Conservation (phyloP, 1,140 invertebrate species). For the Polyergus mexicanus region DNA sequence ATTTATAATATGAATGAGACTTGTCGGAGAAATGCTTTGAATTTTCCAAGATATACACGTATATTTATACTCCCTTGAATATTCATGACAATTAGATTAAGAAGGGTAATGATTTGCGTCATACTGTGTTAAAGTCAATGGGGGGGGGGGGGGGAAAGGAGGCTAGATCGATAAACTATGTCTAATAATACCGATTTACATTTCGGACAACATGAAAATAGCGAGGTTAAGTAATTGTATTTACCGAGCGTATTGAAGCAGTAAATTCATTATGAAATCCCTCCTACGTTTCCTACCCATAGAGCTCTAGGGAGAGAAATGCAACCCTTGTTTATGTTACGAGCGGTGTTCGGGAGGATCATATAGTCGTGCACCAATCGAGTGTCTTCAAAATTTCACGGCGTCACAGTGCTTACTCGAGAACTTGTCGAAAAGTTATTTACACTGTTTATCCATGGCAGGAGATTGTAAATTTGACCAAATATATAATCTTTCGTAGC, state of each 20-base stretch:
- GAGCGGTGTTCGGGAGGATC: slow-evolving; percentile 58
- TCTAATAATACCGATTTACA: slow-evolving; percentile 34
- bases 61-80: not conserved
- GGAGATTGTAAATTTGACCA: slow-evolving; percentile 31
- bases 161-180: not conserved
- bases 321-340: slow-evolving; percentile 75
- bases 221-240: slow-evolving; percentile 75
- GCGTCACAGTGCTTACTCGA: slow-evolving; percentile 41
- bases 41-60: not conserved
- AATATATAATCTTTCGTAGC: slow-evolving; percentile 27
- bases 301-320: slow-evolving; percentile 53
- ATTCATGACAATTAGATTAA: not conserved
- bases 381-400: slow-evolving; percentile 73
- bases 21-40: not conserved
- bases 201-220: slow-evolving; percentile 29
- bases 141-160: too few relatives aligned
- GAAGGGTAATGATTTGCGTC: not conserved
- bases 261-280: slow-evolving; percentile 68
- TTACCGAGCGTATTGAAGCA: slow-evolving; percentile 67
- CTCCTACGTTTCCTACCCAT: slow-evolving; percentile 34
- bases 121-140: not conserved
- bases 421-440: slow-evolving; percentile 51
- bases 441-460: not conserved
- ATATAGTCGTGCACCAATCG: slow-evolving; percentile 64
- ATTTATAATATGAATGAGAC: not conserved